A percentile compares a stretch with the other conserved stretches of the same genome.
These are phyloP conservation scores for Meloidogyne chitwoodi DNA, from an alignment of 1,140 invertebrate genomes.

Conservation along the genomic window DNA sequence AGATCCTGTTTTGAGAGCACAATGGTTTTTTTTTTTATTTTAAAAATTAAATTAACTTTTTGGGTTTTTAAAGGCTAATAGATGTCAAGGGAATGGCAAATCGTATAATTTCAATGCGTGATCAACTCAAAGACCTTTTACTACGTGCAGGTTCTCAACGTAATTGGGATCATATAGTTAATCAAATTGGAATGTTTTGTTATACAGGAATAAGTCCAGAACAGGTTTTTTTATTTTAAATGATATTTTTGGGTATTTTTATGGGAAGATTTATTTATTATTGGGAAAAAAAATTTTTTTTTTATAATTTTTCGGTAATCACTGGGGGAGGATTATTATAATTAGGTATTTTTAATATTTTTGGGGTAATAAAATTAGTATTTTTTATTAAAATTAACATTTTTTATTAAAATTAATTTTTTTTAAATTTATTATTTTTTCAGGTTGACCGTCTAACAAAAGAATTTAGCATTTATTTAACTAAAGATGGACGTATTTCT, in stretches of 20 bases:
- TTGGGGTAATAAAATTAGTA: too few relatives aligned
- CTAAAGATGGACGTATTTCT: slow-evolving; percentile 96
- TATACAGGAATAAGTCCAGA: slow-evolving; percentile 84
- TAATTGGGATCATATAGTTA: slow-evolving; percentile 90
- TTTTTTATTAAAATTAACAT: too few relatives aligned
- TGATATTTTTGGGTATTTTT: background rate
- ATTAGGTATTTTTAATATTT: too few relatives aligned
- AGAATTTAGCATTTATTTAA: slow-evolving; percentile 89
- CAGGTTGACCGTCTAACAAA: slow-evolving; percentile 85
- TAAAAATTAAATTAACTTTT: background rate
- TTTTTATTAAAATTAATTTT: too few relatives aligned
- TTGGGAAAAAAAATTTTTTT: too few relatives aligned
- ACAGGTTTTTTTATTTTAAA: slow-evolving; percentile 67
- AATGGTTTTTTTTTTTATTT: slow-evolving; percentile 69
- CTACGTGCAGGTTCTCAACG: slow-evolving; percentile 77
- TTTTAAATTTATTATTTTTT: too few relatives aligned
- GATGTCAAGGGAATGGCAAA: slow-evolving; percentile 97
- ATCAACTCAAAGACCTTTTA: slow-evolving; percentile 73
- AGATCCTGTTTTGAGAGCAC: slow-evolving; percentile 68
- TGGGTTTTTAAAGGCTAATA: slow-evolving; percentile 66
- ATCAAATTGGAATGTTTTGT: slow-evolving; percentile 99
- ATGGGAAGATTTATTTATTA: background rate
- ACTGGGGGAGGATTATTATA: too few relatives aligned
- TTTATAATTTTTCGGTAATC: too few relatives aligned
- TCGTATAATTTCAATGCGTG: slow-evolving; percentile 85